Evolutionary conservation across 2,888 invertebrate species (phyloP).

Genomic region (Syrista parreyssii): DNA sequence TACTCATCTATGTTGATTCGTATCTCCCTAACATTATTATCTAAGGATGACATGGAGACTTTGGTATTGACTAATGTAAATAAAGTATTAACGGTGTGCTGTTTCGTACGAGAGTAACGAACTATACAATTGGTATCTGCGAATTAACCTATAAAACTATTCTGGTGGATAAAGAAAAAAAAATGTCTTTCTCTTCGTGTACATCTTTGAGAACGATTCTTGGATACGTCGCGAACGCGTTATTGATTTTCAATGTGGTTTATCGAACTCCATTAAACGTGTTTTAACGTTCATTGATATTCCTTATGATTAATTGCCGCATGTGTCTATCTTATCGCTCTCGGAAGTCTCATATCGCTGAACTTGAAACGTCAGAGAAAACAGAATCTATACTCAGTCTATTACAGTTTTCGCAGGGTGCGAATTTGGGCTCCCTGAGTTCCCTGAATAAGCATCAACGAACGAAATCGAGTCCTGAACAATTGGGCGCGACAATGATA

Average conservation of each 20-base stretch:
- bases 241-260: background rate
- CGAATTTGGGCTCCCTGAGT: slow-evolving; percentile 53
- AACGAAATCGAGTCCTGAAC: slow-evolving; percentile 76
- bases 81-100: background rate
- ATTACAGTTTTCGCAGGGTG: slow-evolving; percentile 56
- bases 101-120: background rate
- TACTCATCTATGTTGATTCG: background rate
- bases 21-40: background rate
- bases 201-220: background rate
- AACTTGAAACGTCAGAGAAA: background rate
- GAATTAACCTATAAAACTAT: background rate
- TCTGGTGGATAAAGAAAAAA: background rate
- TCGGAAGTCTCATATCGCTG: background rate
- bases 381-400: background rate
- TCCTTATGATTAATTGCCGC: background rate
- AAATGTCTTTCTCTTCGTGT: background rate
- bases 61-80: background rate
- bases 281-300: background rate
- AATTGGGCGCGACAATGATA: slow-evolving; percentile 63
- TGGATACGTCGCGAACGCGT: background rate
- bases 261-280: background rate
- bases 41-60: background rate
- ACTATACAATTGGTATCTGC: background rate
- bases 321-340: background rate
- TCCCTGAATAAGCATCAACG: slow-evolving; percentile 70